Evolutionary conservation across 2,888 invertebrate genomes (phyloP).

Genomic region (Adineta ricciae): DNA sequence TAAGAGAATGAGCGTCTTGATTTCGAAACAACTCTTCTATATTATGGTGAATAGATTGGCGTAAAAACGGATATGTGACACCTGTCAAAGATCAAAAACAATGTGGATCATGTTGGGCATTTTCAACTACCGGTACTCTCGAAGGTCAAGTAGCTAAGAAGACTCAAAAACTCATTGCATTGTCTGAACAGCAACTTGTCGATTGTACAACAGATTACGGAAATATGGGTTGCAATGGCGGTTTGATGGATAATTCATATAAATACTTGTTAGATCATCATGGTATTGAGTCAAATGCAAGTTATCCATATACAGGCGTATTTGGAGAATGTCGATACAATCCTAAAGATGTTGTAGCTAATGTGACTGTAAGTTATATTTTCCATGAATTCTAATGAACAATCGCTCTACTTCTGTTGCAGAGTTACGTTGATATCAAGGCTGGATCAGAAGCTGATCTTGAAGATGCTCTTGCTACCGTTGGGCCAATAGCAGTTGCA

Average conservation of each 20-base stretch:
- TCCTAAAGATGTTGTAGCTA: not conserved
- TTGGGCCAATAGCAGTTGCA: slow-evolving; percentile 36
- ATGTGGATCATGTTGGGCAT: slow-evolving; percentile 70
- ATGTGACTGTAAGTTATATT: slow-evolving; percentile 28
- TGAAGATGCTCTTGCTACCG: slow-evolving; percentile 34
- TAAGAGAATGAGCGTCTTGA: too few relatives aligned
- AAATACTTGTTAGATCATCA: slow-evolving; percentile 34
- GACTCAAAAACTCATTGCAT: slow-evolving; percentile 64
- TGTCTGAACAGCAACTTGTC: slow-evolving; percentile 81
- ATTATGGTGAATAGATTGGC: slow-evolving; percentile 30
- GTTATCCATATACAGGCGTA: slow-evolving; percentile 35
- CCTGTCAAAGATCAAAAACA: slow-evolving; percentile 36
- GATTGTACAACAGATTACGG: slow-evolving; percentile 69
- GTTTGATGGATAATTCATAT: slow-evolving; percentile 37
- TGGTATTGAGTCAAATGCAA: slow-evolving; percentile 43
- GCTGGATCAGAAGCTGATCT: slow-evolving; percentile 36
- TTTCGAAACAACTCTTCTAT: too few relatives aligned
- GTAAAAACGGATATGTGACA: slow-evolving; percentile 34
- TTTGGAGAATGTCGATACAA: not conserved
- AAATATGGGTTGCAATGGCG: slow-evolving; percentile 81
- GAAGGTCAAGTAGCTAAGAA: slow-evolving; percentile 60
- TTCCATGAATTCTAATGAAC: too few relatives aligned
- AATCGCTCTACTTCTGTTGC: not conserved
- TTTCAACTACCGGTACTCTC: slow-evolving; percentile 52
- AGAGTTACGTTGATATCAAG: slow-evolving; percentile 36